A percentile compares a stretch with the other conserved stretches of the same genome.
phyloP scores from a whole-genome alignment of 2,888 invertebrate species.

The Nemapogon koenigi region DNA sequence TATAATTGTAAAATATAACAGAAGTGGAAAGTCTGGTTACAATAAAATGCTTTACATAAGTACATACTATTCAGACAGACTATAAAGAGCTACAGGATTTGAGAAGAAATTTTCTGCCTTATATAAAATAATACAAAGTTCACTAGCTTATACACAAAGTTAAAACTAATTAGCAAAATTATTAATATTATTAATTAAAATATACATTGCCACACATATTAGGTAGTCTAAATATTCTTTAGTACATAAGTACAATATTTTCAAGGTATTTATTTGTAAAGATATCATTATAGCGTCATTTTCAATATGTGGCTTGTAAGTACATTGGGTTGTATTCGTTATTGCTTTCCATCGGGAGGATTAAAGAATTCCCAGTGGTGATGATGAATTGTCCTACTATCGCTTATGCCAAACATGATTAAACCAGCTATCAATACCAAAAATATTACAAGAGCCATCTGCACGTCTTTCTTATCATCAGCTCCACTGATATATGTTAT shows the following conservation, averaged over 20 bases:
- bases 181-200: too few relatives aligned
- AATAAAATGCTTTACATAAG: slow-evolving; percentile 23
- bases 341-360: slow-evolving; percentile 71
- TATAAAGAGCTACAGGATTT: too few relatives aligned
- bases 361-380: slow-evolving; percentile 91
- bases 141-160: too few relatives aligned
- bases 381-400: slow-evolving; percentile 75
- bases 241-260: neutral
- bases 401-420: slow-evolving; percentile 76
- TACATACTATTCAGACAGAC: slow-evolving; percentile 1
- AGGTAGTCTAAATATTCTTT: too few relatives aligned
- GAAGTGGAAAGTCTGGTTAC: slow-evolving; percentile 32
- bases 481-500: slow-evolving; percentile 68
- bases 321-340: too few relatives aligned
- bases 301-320: too few relatives aligned
- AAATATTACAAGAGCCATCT: slow-evolving; percentile 79
- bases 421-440: slow-evolving; percentile 80
- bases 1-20: neutral
- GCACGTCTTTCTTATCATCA: slow-evolving; percentile 74
- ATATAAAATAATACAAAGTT: too few relatives aligned
- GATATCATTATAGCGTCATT: too few relatives aligned
- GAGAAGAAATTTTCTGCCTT: too few relatives aligned
- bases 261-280: slow-evolving; percentile 1
- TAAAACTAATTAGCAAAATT: too few relatives aligned
- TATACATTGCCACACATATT: too few relatives aligned